Evolutionary conservation across 2,113 vertebrate genomes (phyloP).

Genomic region (Tachuris rubrigastra): DNA sequence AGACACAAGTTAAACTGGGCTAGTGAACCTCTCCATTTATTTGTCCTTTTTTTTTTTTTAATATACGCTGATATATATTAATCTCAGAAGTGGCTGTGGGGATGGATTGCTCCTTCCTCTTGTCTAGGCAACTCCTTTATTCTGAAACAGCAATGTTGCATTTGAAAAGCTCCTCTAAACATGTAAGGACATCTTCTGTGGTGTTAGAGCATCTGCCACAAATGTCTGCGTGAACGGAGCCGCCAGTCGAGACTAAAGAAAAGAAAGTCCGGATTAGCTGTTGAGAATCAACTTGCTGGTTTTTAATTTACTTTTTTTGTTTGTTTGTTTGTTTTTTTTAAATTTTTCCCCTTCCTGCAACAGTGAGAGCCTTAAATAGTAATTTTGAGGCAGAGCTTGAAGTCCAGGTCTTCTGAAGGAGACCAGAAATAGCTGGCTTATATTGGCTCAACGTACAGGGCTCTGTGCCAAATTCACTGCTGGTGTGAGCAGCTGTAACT

Average conservation of each 20-base stretch:
- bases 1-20: not conserved
- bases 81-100: not conserved
- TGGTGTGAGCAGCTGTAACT: conserved; percentile 53
- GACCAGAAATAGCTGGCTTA: conserved; percentile 1
- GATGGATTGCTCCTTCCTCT: not conserved
- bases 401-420: conserved; percentile 29
- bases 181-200: not conserved
- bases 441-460: not conserved
- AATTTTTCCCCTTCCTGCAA: not conserved
- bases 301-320: not conserved
- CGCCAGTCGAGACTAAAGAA: not conserved
- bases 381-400: not conserved
- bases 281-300: not conserved
- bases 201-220: not conserved
- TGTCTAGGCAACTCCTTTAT: not conserved
- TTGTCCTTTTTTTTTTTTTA: not conserved
- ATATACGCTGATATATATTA: not conserved
- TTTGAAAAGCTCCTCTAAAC: not conserved
- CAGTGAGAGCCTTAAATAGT: not conserved
- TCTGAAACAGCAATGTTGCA: not conserved
- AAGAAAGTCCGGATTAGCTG: not conserved
- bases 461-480: conserved; percentile 23
- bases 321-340: too few species aligned
- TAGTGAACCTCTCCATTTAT: not conserved
- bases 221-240: not conserved